Evolutionary conservation across 2,888 invertebrate species (phyloP).

Genomic region (Cepaea hortensis): DNA sequence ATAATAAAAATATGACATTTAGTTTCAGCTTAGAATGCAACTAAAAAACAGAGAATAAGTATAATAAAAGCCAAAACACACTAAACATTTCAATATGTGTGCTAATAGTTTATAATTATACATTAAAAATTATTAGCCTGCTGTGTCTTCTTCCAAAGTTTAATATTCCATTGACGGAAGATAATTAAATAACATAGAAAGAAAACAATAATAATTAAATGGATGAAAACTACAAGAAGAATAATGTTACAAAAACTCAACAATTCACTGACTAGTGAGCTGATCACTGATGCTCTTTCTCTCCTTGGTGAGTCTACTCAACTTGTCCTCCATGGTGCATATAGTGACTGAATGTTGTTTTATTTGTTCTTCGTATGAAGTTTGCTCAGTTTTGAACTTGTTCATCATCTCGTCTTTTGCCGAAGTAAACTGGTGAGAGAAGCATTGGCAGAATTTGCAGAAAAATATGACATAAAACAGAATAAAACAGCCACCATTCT

Average conservation of each 20-base stretch:
- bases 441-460: background rate
- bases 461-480: background rate
- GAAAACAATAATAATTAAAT: background rate
- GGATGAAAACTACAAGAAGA: too few relatives aligned
- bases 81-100: too few relatives aligned
- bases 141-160: too few relatives aligned
- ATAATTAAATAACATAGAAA: background rate
- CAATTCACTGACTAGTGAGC: constrained; percentile 56
- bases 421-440: constrained; percentile 20
- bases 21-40: too few relatives aligned
- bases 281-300: constrained; percentile 71
- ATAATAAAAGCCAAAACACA: too few relatives aligned
- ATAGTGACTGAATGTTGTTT: constrained; percentile 76
- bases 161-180: too few relatives aligned
- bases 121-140: too few relatives aligned
- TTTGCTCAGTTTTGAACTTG: constrained; percentile 62
- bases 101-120: too few relatives aligned
- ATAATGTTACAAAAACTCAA: too few relatives aligned
- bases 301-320: constrained; percentile 71
- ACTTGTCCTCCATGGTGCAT: constrained; percentile 74
- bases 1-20: too few relatives aligned
- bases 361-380: constrained; percentile 72
- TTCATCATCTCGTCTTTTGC: constrained; percentile 59
- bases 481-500: too few relatives aligned
- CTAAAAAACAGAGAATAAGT: too few relatives aligned